Evolutionary conservation across 2,113 vertebrate species (phyloP), one percentile per base, ranked within the genome.

Genomic region (Neopipo cinnamomea): DNA sequence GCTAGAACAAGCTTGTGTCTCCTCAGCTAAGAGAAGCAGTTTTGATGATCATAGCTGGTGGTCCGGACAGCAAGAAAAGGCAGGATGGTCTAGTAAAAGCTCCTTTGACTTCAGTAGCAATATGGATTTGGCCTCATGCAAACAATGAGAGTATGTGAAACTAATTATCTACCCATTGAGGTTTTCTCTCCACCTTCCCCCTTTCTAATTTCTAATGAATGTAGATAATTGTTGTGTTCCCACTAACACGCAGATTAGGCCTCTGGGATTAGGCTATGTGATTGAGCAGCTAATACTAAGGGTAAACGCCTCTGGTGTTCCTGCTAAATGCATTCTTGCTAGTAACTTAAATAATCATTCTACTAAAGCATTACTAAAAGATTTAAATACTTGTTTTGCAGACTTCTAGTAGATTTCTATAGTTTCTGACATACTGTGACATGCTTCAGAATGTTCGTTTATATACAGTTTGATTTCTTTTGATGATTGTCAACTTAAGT

Each of bases 401-500:
- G 85, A 63, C 19, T 50, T 84, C 19, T 97, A 72, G 96, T 97
- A 96, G 95, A 97, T 97, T 97, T 97, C 97, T 95, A 97, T 96
- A 17, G 77, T 55, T 96, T 94, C 94, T 97, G 98, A 97, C 91
- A 1, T 91, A 90, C 94, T 96, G 95, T 97, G 97, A 97, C 97
- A 95, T 97, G 92, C 95, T 95, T 97, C 93, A 92, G 95, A 97
- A 95, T 94, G 88, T 98, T 96, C 39, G 47, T 95, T 97, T 97
- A 96, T 94, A 95, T 7, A 37, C 73, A 91, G 93, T 95, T 97
- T 97, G 96, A 98, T 98, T 98, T 97, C 91, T 96, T 98, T 97
- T 97, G 97, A 97, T 93, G 95, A 98, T 95, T 97, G 98, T 98
- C 97, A 97, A 96, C 91, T 98, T 97, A 91, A 85, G 97, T 98